Base-by-base conservation (phyloP, 35 echinoderm and acorn worm species). In the Holothuria glaberrima region DNA sequence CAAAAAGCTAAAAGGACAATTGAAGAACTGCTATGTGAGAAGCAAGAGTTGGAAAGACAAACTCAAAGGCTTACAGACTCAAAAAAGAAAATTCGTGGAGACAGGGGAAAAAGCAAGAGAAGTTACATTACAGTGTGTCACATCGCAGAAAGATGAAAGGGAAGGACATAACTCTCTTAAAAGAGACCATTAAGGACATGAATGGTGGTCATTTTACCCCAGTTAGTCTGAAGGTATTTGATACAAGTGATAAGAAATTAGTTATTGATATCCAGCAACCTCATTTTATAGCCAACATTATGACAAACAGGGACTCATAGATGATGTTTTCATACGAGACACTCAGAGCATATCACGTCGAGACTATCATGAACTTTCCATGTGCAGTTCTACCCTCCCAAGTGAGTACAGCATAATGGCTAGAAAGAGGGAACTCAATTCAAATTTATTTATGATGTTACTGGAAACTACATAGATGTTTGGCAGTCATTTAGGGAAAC, bases 401-500 rank as follows among this genome's bases (percentile, higher is more conserved):
- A 82, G 46, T 30, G 78, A 57, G 30, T 82, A 82, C 78, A 58
- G 48, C 20, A 22, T 82, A 56, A 22, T 48, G 5, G 21, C 50
- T 58, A 36, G 46, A 50, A 78, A 82, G 46, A 36, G 28, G 7
- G 36, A 82, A 82, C 26, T 82, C 21, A 82, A 82, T 32, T 82
- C 78, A 24, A 22, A 28, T 14, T 58, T n/a, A 82, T 82, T 21
- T 48, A 59, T 57, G 78, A 82, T 20, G 44, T 82, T 48, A 54
- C 3, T 54, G 50, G 50, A 1, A 14, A 54, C 50, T 33, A 82
- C 50, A 32, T 82, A 38, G 71, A 31, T 36, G 78, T 58, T 56
- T 82, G 78, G 78, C 46, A 82, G 50, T 82, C 78, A 18, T 26
- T 82, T 59, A 82, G 78, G 29, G 78, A 82, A 50, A 82, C 78